Evolutionary conservation across 2,888 invertebrate genomes (phyloP).

Genomic region (Ctena decussata): DNA sequence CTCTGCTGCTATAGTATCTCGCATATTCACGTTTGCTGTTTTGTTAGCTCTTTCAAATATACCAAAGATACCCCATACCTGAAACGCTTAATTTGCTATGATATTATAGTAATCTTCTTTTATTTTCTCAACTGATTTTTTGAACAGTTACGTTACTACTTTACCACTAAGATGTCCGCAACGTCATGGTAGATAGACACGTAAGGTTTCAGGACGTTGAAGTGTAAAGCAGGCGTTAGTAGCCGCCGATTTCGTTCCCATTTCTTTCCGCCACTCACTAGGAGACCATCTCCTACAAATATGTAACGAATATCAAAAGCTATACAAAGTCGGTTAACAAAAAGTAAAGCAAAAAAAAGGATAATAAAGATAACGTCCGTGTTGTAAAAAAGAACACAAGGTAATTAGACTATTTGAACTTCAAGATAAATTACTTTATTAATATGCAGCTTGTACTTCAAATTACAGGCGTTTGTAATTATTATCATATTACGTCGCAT

Average conservation of each 20-base stretch:
- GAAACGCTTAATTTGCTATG: not conserved
- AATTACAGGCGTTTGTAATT: not conserved
- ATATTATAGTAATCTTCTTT: not conserved
- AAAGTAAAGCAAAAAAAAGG: not conserved
- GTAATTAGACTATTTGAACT: not conserved
- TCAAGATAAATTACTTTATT: not conserved
- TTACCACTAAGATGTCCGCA: constrained; percentile 25
- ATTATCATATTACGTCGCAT: too few relatives aligned
- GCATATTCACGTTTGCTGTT: not conserved
- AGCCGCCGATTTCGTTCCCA: constrained; percentile 31
- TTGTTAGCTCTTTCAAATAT: not conserved
- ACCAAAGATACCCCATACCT: not conserved
- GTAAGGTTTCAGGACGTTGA: constrained; percentile 32
- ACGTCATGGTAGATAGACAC: constrained; percentile 9
- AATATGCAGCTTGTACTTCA: not conserved
- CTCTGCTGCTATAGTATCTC: too few relatives aligned
- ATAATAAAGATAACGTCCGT: not conserved
- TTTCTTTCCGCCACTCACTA: constrained; percentile 23
- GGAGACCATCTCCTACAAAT: constrained; percentile 20
- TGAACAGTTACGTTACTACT: not conserved
- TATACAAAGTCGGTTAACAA: too few relatives aligned
- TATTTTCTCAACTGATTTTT: not conserved
- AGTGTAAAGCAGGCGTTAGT: constrained; percentile 21
- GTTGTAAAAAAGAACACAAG: not conserved
- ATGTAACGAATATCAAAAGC: not conserved